Percentiles rank a stretch among this genome's conserved stretches.
Evolutionary conservation across 2,888 invertebrate species (phyloP).

Genomic region (Augochlorella aurata): DNA sequence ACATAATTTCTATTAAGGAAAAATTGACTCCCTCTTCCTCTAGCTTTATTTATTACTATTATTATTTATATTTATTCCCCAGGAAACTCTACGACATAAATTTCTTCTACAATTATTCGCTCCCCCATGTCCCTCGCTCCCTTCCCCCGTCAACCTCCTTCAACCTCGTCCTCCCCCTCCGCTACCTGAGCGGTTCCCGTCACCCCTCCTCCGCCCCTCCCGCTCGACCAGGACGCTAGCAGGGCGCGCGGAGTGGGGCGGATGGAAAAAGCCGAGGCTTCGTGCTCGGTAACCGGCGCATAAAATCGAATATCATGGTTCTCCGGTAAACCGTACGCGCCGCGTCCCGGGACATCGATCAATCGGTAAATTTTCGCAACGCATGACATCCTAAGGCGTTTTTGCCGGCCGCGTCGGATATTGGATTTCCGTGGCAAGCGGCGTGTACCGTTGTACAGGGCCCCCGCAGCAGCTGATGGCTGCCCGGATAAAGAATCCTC

Average conservation of each 20-base stretch:
- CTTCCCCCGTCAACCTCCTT: not conserved
- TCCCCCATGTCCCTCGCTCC: too few relatives aligned
- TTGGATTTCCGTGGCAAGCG: conserved; percentile 59
- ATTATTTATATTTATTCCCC: too few relatives aligned
- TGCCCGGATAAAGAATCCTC: conserved; percentile 54
- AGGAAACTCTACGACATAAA: too few relatives aligned
- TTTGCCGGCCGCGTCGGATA: conserved; percentile 60
- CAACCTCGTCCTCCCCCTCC: not conserved
- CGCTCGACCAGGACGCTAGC: too few relatives aligned
- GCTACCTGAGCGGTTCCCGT: not conserved
- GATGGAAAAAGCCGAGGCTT: conserved; percentile 34
- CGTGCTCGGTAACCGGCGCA: conserved; percentile 45
- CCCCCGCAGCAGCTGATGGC: conserved; percentile 51
- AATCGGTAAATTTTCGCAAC: conserved; percentile 59
- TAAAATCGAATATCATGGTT: conserved; percentile 58
- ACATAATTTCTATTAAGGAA: too few relatives aligned
- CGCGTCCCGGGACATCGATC: conserved; percentile 54
- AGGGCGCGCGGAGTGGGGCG: too few relatives aligned
- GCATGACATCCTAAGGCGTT: conserved; percentile 59
- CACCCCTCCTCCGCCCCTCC: too few relatives aligned
- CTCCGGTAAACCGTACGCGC: conserved; percentile 35
- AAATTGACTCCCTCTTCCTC: too few relatives aligned
- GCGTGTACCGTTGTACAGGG: conserved; percentile 56
- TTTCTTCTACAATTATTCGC: too few relatives aligned
- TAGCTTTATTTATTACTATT: too few relatives aligned